A percentile compares a stretch with the other conserved stretches of the same genome.
Evolutionary conservation across 2,113 vertebrate species (phyloP).

Genomic region (Pteruthius melanotis): DNA sequence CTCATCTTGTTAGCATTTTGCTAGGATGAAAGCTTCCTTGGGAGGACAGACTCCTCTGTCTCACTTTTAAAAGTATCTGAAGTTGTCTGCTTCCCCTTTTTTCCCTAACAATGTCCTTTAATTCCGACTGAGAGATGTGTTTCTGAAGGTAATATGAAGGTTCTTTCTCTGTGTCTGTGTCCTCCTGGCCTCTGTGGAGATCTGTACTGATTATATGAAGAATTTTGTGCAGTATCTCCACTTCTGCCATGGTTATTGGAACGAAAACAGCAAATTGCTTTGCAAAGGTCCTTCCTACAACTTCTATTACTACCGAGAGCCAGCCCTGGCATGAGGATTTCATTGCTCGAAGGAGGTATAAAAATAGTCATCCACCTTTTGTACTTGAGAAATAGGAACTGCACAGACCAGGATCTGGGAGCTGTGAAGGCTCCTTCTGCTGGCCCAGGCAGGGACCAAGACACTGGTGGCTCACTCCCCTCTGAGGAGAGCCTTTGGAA

Average conservation of each 20-base stretch:
- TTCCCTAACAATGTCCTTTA: neutral
- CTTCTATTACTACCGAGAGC: neutral
- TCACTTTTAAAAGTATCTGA: neutral
- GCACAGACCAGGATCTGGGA: neutral
- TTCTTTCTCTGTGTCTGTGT: neutral
- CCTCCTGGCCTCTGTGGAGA: neutral
- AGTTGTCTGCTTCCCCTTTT: neutral
- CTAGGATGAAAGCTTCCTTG: neutral
- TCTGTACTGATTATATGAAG: neutral
- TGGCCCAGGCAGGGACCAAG: neutral
- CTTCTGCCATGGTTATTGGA: neutral
- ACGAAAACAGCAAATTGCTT: neutral
- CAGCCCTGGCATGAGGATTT: neutral
- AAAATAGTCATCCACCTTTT: neutral
- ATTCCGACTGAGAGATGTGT: neutral
- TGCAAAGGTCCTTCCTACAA: neutral
- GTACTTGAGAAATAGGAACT: neutral
- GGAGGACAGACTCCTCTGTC: neutral
- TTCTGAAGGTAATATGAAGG: neutral
- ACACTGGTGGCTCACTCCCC: rapidly evolving
- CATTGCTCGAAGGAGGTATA: neutral
- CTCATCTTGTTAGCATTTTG: neutral
- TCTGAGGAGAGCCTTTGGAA: neutral
- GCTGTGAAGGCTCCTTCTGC: neutral
- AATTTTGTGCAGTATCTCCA: neutral